Evolutionary conservation across 2,888 invertebrate species (phyloP).

Genomic region (Cataglyphis altisquamis): DNA sequence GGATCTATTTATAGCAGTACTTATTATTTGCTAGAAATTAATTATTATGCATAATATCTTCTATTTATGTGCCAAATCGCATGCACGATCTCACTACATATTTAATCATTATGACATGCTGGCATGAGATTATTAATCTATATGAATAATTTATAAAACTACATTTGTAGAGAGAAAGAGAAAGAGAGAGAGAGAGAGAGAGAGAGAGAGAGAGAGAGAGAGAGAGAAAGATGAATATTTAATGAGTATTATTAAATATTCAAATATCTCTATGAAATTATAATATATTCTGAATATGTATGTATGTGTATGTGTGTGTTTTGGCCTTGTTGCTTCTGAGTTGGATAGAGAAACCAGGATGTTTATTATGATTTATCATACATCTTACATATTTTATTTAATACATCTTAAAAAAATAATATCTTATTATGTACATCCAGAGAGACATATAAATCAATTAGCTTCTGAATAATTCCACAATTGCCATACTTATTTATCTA

Average conservation of each 20-base stretch:
- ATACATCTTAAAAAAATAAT: no score
- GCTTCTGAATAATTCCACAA: neutral
- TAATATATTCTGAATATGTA: no score
- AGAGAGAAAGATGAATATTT: neutral
- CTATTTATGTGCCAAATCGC: neutral
- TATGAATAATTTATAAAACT: slow-evolving; percentile 19
- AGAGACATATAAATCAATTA: neutral
- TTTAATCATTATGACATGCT: neutral
- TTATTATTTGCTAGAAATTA: slow-evolving; percentile 27
- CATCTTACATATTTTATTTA: no score
- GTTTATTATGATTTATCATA: no score
- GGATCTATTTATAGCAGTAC: slow-evolving; percentile 7
- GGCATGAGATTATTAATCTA: neutral
- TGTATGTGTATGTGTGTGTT: no score
- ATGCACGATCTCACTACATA: neutral
- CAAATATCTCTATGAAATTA: neutral
- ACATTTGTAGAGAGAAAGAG: neutral
- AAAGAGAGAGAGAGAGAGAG: no score
- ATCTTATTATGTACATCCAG: no score
- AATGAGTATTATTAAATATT: neutral
- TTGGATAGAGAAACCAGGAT: no score
- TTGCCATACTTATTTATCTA: neutral
- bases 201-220: neutral
- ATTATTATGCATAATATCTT: neutral
- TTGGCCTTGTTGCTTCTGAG: no score